Base-by-base conservation (phyloP, 2,113 vertebrate genomes). In the Manacus vitellinus region DNA sequence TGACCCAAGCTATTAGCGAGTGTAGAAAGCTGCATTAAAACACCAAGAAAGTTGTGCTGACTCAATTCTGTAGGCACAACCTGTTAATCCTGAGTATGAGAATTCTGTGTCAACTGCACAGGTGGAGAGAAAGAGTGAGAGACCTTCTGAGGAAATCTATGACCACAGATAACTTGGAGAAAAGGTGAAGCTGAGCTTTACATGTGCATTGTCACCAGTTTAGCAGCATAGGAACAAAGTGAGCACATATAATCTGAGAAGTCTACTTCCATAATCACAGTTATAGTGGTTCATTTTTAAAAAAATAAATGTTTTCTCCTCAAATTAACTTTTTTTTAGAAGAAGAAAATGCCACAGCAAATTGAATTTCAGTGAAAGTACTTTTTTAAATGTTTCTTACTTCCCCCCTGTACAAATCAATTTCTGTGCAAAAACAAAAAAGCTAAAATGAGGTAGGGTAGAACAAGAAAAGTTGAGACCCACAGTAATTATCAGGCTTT, bases 1-100 rank as follows among this genome's bases (percentile, higher is more conserved):
- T 96, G 92, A 94, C 91, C 73, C 62, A 70, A 78, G 58, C 79
- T 90, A 80, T 92, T 92, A 93, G 66, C 7, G 6, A 89, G 62
- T 43, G 67, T 59, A 66, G 72, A 55, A 94, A 88, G 85, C 65
- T 82, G 43, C 65, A 89, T 71, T 51, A 77, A 93, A 92, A 51
- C 27, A 23, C 49, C 4, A 3, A 75, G 52, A 43, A 92, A 90
- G 70, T 90, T 93, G 31, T 94, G 80, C 89, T 96, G 93, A 82
- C 74, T 96, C 75, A 88, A 55, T 94, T 79, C 88, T 35, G 11
- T 30, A 18, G 5, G 75, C 75, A 33, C 37, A 88, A 46, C 15
- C 35, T 52, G 11, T 44, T 89, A 72, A 88, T 91, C 91, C 24
- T 67, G 27, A 54, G 8, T 37, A 14, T 22, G 41, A 75, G 51